Conservation (phyloP, 2,797 vertebrate genomes). For the Dicrostonyx torquatus region DNA sequence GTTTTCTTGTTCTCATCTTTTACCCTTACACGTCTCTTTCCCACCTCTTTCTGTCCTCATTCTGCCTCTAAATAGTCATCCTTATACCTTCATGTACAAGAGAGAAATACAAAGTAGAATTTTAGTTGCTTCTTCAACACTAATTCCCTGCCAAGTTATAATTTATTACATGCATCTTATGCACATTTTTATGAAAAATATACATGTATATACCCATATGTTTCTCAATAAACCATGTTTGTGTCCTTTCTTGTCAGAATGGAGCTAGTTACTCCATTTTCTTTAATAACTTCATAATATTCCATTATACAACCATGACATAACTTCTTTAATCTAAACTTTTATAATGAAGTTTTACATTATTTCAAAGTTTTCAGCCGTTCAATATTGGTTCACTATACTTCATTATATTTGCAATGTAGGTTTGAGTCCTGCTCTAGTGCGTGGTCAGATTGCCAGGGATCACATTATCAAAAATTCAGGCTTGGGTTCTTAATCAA, state of each 20-base stretch:
- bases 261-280: conserved; percentile 16
- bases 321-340: conserved; percentile 28
- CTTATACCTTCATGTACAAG: background rate
- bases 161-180: conserved; percentile 9
- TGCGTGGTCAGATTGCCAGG: background rate
- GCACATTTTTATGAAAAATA: conserved; percentile 43
- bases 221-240: conserved; percentile 10
- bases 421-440: background rate
- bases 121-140: background rate
- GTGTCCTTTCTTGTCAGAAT: background rate
- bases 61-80: background rate
- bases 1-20: background rate
- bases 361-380: background rate
- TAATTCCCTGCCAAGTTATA: background rate
- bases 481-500: conserved; percentile 31
- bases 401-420: background rate
- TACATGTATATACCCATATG: background rate
- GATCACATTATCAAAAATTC: conserved; percentile 1
- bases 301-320: background rate
- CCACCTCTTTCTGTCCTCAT: background rate
- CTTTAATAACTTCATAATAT: conserved; percentile 26
- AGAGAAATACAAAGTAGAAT: conserved; percentile 43
- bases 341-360: conserved; percentile 34
- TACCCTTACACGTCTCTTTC: background rate
- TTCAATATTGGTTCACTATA: background rate